Percentiles rank a stretch among this genome's conserved stretches.
phyloP scores from a whole-genome alignment of 2,888 invertebrate genomes.

The Tetragnatha montana region DNA sequence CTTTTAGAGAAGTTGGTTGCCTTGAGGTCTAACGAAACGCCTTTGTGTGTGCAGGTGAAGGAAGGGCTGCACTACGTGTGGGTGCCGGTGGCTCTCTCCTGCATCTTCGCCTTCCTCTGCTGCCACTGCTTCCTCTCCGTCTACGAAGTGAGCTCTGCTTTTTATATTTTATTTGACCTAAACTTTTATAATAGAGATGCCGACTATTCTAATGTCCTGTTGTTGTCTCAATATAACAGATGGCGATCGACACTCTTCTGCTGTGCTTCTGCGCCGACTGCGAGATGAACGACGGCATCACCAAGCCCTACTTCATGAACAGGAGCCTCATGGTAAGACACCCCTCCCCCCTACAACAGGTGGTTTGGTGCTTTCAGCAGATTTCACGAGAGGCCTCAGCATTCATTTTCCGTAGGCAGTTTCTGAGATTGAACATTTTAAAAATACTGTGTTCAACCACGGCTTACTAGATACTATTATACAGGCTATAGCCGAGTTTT shows the following conservation, averaged over 20 bases:
- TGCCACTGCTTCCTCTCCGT: constrained; percentile 94
- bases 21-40: too few relatives aligned
- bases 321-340: constrained; percentile 74
- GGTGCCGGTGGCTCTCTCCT: constrained; percentile 87
- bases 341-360: neutral
- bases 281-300: constrained; percentile 83
- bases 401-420: neutral
- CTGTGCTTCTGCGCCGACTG: constrained; percentile 95
- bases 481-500: too few relatives aligned
- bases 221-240: constrained; percentile 79
- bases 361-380: too few relatives aligned
- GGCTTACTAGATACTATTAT: too few relatives aligned
- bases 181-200: too few relatives aligned
- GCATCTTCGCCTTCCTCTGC: constrained; percentile 90
- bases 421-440: neutral
- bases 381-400: neutral
- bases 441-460: too few relatives aligned
- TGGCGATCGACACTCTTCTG: constrained; percentile 94
- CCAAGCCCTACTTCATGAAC: constrained; percentile 76
- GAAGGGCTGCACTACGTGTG: constrained; percentile 87
- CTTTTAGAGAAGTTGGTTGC: too few relatives aligned
- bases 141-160: constrained; percentile 84
- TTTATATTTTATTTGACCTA: too few relatives aligned
- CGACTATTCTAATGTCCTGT: too few relatives aligned
- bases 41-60: constrained; percentile 5